These are phyloP conservation scores for Habrosyne pyritoides DNA, from an alignment of 2,888 invertebrate genomes.

Conservation along the genomic window DNA sequence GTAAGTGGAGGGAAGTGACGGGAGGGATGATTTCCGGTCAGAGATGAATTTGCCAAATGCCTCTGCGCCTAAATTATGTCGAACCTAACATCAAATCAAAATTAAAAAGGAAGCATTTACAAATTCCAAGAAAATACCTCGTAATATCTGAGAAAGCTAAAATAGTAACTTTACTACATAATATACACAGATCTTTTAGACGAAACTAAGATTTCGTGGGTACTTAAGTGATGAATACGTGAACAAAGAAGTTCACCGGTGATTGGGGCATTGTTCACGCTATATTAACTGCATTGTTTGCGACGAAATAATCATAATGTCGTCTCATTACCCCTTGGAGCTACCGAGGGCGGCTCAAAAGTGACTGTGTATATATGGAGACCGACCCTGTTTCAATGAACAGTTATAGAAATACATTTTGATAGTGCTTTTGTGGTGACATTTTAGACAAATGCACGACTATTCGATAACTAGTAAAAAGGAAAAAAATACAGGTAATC, in stretches of 20 bases:
- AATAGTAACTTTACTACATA: not conserved
- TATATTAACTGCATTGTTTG: slow-evolving; percentile 80
- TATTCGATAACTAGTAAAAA: no score
- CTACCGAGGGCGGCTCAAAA: slow-evolving; percentile 36
- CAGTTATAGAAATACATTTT: not conserved
- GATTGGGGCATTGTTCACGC: slow-evolving; percentile 77
- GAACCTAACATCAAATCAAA: no score
- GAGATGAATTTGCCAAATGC: no score
- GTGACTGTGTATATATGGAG: slow-evolving; percentile 37
- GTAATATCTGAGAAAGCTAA: not conserved
- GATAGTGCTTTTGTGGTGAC: not conserved
- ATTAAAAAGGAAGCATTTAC: no score
- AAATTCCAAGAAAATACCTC: not conserved
- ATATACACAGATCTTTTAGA: not conserved
- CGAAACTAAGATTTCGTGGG: not conserved
- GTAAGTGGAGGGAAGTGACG: no score
- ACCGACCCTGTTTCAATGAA: slow-evolving; percentile 21
- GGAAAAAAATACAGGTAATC: no score
- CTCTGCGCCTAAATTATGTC: no score
- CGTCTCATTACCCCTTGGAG: slow-evolving; percentile 56
- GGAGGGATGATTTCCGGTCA: no score
- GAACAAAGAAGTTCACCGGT: slow-evolving; percentile 48
- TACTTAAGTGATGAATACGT: slow-evolving; percentile 1
- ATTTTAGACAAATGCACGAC: not conserved
- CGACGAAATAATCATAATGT: slow-evolving; percentile 72